Evolutionary conservation across 2,888 invertebrate species (phyloP).

Genomic region (Cephonodes hylas): DNA sequence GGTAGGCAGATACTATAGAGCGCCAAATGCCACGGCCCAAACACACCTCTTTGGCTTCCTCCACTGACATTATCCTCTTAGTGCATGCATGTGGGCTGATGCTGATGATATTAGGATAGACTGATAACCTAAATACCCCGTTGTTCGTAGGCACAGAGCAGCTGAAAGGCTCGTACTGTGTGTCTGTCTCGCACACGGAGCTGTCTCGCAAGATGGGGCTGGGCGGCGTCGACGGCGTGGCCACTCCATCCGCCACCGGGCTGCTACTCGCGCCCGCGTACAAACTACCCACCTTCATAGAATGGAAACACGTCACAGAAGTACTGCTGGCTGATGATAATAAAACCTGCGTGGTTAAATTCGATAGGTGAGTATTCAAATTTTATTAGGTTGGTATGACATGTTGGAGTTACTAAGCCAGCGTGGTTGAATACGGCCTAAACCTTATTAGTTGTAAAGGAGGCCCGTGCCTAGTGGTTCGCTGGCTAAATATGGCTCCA

Average conservation of each 20-base stretch:
- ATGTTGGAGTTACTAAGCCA: not conserved
- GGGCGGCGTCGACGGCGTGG: constrained; percentile 79
- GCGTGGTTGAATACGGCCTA: not conserved
- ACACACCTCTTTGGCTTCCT: too few relatives aligned
- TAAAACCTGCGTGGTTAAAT: constrained; percentile 81
- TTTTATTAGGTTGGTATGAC: not conserved
- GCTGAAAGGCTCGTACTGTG: constrained; percentile 76
- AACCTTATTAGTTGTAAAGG: too few relatives aligned
- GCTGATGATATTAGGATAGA: too few relatives aligned
- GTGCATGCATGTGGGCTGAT: too few relatives aligned
- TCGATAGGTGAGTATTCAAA: constrained; percentile 74
- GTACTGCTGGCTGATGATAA: constrained; percentile 77
- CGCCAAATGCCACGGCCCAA: too few relatives aligned
- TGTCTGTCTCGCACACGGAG: constrained; percentile 83
- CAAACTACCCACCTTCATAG: constrained; percentile 72
- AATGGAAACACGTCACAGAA: constrained; percentile 83
- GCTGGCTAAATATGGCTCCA: too few relatives aligned
- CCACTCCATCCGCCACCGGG: constrained; percentile 78
- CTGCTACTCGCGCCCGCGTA: constrained; percentile 64
- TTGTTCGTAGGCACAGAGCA: constrained; percentile 71
- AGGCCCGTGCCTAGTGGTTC: too few relatives aligned
- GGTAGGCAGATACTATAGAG: too few relatives aligned
- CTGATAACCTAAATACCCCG: not conserved
- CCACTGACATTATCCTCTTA: too few relatives aligned
- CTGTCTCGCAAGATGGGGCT: constrained; percentile 83